Evolutionary conservation across 2,113 vertebrate genomes (phyloP), one percentile per base, ranked within the genome.

Genomic region (Cyrtonyx montezumae): DNA sequence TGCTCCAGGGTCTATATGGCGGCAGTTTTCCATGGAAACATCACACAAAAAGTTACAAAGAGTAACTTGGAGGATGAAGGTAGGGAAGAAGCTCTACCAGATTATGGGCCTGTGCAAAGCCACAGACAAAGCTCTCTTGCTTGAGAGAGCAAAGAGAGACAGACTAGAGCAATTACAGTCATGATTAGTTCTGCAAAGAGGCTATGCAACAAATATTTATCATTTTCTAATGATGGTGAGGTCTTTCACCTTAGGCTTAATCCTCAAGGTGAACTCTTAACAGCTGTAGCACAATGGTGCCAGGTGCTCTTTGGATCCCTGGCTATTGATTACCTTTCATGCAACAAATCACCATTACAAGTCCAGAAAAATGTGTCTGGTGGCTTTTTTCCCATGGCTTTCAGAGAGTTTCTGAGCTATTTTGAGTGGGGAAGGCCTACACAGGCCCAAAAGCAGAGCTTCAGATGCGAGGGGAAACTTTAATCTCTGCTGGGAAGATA

Each of bases 261-360:
- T 85, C 73, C 83, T 94, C 86, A 95, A 95, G 71, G 76, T 94
- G 88, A 91, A 43, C 65, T 93, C 71, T 32, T 68, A 90, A 71
- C 90, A 63, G 34, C 84, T 95, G 86, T 79, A 88, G 63, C 67
- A 42, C 34, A 46, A 51, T 23, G 23, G 56, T 91, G 61, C 80
- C 84, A 90, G 89, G 78, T 77, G 69, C 56, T 81, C 43, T 84
- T 53, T 48, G 69, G 87, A 73, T 87, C 73, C 68, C 37, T 67
- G 58, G 71, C 37, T 80, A 82, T 49, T 61, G 87, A 87, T 92
- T 90, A 75, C 14, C 36, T 90, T 80, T 70, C 8, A 2, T 65
- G 69, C 62, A 76, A 76, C 68, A 87, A 81, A 83, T 93, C 80
- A 65, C 56, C 55, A 43, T 73, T 85, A 51, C n/a, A 49, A 85